Evolutionary conservation across 2,113 vertebrate genomes (phyloP).

Genomic region (Clarias batrachus): DNA sequence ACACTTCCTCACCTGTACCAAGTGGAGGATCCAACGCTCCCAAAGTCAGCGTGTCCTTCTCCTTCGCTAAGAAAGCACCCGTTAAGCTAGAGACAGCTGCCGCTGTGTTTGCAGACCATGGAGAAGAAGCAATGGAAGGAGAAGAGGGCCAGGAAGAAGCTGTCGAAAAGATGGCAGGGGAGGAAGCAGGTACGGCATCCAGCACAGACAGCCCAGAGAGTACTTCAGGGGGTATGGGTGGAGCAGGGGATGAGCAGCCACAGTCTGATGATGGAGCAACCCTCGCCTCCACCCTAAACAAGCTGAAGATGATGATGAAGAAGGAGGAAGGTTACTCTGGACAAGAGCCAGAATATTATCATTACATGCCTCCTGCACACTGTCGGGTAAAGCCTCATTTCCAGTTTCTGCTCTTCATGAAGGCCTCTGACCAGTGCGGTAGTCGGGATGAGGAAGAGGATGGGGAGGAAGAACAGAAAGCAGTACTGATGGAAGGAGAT

Average conservation of each 20-base stretch:
- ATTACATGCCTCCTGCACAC: slow-evolving; percentile 94
- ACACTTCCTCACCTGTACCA: slow-evolving; percentile 71
- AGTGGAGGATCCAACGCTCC: slow-evolving; percentile 58
- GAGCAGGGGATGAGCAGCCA: slow-evolving; percentile 66
- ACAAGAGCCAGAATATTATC: slow-evolving; percentile 92
- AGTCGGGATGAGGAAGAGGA: slow-evolving; percentile 68
- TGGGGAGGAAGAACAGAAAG: slow-evolving; percentile 61
- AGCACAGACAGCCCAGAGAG: slow-evolving; percentile 72
- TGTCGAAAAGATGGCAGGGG: slow-evolving; percentile 68
- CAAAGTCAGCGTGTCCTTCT: slow-evolving; percentile 95
- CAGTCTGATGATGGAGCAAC: slow-evolving; percentile 80
- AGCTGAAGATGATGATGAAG: slow-evolving; percentile 94
- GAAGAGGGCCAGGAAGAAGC: slow-evolving; percentile 82
- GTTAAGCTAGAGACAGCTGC: slow-evolving; percentile 93
- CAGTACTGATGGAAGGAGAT: not conserved
- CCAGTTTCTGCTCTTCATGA: slow-evolving; percentile 97
- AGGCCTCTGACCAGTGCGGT: slow-evolving; percentile 84
- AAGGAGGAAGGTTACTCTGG: slow-evolving; percentile 84
- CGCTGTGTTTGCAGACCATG: slow-evolving; percentile 89
- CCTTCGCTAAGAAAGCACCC: slow-evolving; percentile 94
- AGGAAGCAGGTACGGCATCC: slow-evolving; percentile 64
- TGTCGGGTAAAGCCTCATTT: slow-evolving; percentile 97
- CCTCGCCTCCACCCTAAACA: slow-evolving; percentile 87
- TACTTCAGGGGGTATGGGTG: slow-evolving; percentile 55
- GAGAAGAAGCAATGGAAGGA: slow-evolving; percentile 79